Conservation (phyloP, 1,140 invertebrate genomes). For the Saxidomus purpurata region DNA sequence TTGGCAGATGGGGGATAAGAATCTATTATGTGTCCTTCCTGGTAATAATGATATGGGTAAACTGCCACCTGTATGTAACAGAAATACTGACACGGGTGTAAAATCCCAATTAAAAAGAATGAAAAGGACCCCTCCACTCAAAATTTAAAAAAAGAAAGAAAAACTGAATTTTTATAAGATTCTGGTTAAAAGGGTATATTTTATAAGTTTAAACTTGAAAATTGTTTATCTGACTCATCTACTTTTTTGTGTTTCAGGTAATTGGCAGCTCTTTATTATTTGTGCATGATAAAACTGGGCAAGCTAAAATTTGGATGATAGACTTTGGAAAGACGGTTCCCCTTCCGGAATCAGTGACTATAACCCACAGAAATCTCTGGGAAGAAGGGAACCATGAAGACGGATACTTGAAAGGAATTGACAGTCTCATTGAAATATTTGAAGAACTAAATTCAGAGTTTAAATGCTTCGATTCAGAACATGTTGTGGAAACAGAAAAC, state of each 20-base stretch:
- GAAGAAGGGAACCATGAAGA: constrained; percentile 99
- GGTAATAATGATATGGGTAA: too few species aligned
- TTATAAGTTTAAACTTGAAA: too few species aligned
- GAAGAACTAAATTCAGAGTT: constrained; percentile 43
- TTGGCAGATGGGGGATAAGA: too few species aligned
- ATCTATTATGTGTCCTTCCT: too few species aligned
- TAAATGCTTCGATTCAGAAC: background rate
- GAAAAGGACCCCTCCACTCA: too few species aligned
- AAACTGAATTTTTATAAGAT: too few species aligned
- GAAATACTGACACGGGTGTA: too few species aligned
- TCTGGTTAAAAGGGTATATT: too few species aligned
- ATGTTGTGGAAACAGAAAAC: background rate
- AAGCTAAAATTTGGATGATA: constrained; percentile 97
- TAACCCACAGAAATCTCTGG: constrained; percentile 95
- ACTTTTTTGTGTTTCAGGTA: constrained; percentile 88
- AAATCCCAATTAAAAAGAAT: too few species aligned
- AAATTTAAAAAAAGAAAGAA: too few species aligned
- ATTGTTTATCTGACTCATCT: background rate
- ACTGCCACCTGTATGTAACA: too few species aligned
- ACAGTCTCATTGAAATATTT: constrained; percentile 90
- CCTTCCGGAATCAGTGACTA: constrained; percentile 91
- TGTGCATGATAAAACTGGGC: constrained; percentile 95
- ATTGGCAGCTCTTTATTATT: constrained; percentile 98
- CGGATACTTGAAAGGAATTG: constrained; percentile 97
- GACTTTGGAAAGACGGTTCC: constrained; percentile 98